Conservation (phyloP, 2,113 vertebrate genomes). For the Mormyrus iriodes region DNA sequence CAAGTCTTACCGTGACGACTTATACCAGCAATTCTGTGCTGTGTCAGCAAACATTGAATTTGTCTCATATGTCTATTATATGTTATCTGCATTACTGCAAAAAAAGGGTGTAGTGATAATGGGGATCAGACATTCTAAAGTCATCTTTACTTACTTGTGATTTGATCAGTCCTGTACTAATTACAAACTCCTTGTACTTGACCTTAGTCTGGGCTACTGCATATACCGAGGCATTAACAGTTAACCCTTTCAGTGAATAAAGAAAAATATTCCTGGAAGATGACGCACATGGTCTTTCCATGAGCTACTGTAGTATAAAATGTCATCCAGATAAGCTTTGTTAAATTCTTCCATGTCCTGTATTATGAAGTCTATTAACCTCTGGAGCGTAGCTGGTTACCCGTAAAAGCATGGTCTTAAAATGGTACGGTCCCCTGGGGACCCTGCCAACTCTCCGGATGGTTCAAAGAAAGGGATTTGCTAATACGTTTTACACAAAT, state of each 20-base stretch:
- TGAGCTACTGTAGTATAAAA: slow-evolving; percentile 4
- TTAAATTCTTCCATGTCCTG: slow-evolving; percentile 2
- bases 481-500: neutral
- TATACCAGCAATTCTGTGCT: neutral
- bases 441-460: neutral
- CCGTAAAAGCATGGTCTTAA: neutral
- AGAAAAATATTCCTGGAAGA: neutral
- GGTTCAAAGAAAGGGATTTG: neutral
- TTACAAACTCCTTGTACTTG: neutral
- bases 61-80: neutral
- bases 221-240: neutral
- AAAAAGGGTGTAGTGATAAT: neutral
- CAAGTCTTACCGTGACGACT: neutral
- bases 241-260: neutral
- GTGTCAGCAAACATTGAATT: neutral
- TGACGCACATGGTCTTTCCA: neutral
- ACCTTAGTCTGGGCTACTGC: neutral
- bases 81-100: neutral
- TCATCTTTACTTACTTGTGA: neutral
- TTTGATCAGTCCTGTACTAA: neutral
- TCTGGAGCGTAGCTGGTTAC: neutral
- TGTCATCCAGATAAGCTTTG: slow-evolving; percentile 9
- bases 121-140: neutral
- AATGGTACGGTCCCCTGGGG: neutral
- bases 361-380: slow-evolving; percentile 10